These are phyloP conservation scores for Cataglyphis altisquamis DNA, from an alignment of 2,888 invertebrate genomes.

Conservation along the genomic window DNA sequence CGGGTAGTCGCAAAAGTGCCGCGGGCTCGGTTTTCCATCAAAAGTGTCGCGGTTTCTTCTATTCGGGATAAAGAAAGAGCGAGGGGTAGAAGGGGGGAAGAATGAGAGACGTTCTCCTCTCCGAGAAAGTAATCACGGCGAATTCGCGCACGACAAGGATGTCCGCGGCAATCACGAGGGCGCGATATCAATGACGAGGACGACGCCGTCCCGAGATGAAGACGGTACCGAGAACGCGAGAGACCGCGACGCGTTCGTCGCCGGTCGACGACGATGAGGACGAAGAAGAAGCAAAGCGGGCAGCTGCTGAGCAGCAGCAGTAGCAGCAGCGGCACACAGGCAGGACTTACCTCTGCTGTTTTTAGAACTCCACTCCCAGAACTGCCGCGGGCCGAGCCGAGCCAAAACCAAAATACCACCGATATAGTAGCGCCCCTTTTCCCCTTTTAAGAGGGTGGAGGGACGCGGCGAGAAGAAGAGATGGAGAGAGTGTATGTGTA, in stretches of 20 bases:
- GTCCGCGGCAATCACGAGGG: not conserved
- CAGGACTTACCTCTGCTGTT: slow-evolving; percentile 86
- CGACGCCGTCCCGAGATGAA: not conserved
- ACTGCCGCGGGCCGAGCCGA: slow-evolving; percentile 85
- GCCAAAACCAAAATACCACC: slow-evolving; percentile 86
- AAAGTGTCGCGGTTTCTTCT: slow-evolving; percentile 40
- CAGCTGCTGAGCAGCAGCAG: slow-evolving; percentile 46
- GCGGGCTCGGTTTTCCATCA: slow-evolving; percentile 58
- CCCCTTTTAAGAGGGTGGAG: slow-evolving; percentile 43
- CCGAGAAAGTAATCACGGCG: not conserved
- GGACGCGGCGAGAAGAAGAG: slow-evolving; percentile 58
- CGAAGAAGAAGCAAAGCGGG: slow-evolving; percentile 44
- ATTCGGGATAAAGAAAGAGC: not conserved
- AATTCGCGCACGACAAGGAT: slow-evolving; percentile 5
- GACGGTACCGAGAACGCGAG: slow-evolving; percentile 33
- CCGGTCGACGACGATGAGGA: slow-evolving; percentile 59
- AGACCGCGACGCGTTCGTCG: slow-evolving; percentile 38
- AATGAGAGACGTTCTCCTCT: not conserved
- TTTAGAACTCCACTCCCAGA: slow-evolving; percentile 86
- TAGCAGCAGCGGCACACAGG: slow-evolving; percentile 35
- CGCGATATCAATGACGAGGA: not conserved
- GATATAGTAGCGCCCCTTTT: slow-evolving; percentile 78
- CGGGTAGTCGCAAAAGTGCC: slow-evolving; percentile 73
- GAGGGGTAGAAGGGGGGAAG: not conserved
- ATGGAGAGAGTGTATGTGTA: slow-evolving; percentile 57